These are phyloP conservation scores for roundworm (Caenorhabditis elegans) DNA, from an alignment of 1,140 invertebrate genomes.

Conservation along the genomic window DNA sequence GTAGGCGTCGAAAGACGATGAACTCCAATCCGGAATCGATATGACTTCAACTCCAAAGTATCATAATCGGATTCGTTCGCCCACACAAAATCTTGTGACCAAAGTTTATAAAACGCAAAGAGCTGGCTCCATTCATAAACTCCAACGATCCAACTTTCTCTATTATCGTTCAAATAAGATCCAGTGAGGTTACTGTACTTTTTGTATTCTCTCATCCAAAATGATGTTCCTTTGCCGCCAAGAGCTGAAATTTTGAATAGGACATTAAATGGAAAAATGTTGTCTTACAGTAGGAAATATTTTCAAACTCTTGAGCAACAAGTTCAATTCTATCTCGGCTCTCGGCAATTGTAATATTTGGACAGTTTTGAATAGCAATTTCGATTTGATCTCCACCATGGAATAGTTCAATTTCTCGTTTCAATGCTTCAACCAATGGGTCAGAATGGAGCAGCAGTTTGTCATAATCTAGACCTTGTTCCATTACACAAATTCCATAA, in stretches of 20 bases:
- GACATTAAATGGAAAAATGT: background rate
- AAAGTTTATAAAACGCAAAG: slow-evolving; percentile 65
- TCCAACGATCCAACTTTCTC: slow-evolving; percentile 59
- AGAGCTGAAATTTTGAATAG: slow-evolving; percentile 42
- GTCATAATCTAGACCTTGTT: slow-evolving; percentile 67
- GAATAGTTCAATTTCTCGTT: slow-evolving; percentile 60
- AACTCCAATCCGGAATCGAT: slow-evolving; percentile 65
- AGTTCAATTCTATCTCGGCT: slow-evolving; percentile 55
- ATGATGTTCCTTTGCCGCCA: slow-evolving; percentile 60
- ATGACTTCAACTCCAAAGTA: slow-evolving; percentile 56
- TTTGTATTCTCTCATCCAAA: slow-evolving; percentile 62
- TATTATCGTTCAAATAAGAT: slow-evolving; percentile 57
- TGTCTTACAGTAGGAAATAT: slow-evolving; percentile 33
- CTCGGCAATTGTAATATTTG: slow-evolving; percentile 52
- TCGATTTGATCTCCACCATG: slow-evolving; percentile 60
- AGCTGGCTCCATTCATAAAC: slow-evolving; percentile 65
- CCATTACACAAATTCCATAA: slow-evolving; percentile 65
- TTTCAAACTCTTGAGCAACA: slow-evolving; percentile 62
- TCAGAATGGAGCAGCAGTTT: slow-evolving; percentile 67
- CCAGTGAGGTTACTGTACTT: slow-evolving; percentile 65
- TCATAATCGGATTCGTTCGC: slow-evolving; percentile 47
- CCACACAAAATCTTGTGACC: slow-evolving; percentile 64
- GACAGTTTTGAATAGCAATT: slow-evolving; percentile 61
- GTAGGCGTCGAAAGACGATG: slow-evolving; percentile 60
- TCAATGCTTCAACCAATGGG: slow-evolving; percentile 58